Conservation (phyloP, 2,113 vertebrate species). For the Amphilophus citrinellus region DNA sequence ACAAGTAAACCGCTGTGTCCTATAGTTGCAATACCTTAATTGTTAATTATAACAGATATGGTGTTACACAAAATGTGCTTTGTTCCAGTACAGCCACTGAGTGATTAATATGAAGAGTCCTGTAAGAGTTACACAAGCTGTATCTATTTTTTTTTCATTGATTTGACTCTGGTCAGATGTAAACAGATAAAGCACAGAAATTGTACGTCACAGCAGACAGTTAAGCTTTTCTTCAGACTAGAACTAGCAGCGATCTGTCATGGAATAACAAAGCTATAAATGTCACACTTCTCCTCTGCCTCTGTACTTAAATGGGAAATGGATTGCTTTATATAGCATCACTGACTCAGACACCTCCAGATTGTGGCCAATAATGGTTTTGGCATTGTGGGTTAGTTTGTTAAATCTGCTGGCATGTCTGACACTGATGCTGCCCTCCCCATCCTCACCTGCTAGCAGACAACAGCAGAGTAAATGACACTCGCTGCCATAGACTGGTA, state of each 20-base stretch:
- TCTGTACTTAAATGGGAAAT: too few species aligned
- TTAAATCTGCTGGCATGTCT: neutral
- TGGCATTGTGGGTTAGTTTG: neutral
- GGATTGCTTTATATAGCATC: too few species aligned
- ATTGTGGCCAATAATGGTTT: neutral
- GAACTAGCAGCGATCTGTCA: neutral
- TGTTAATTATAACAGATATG: neutral
- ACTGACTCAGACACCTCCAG: neutral
- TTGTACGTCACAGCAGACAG: neutral
- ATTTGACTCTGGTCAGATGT: neutral
- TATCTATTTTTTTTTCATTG: neutral
- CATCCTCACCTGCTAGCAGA: too few species aligned
- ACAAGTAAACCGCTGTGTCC: neutral
- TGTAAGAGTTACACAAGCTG: neutral
- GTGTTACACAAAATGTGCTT: neutral
- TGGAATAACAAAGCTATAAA: neutral
- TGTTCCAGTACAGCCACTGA: neutral
- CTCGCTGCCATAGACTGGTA: too few species aligned
- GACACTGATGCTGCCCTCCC: too few species aligned
- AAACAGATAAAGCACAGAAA: neutral
- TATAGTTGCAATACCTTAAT: neutral
- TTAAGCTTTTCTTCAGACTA: neutral
- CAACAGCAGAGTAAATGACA: too few species aligned
- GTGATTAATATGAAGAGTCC: neutral
- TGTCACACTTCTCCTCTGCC: too few species aligned